phyloP scores from a whole-genome alignment of 2,113 vertebrate species.

The Corythaeola cristata region DNA sequence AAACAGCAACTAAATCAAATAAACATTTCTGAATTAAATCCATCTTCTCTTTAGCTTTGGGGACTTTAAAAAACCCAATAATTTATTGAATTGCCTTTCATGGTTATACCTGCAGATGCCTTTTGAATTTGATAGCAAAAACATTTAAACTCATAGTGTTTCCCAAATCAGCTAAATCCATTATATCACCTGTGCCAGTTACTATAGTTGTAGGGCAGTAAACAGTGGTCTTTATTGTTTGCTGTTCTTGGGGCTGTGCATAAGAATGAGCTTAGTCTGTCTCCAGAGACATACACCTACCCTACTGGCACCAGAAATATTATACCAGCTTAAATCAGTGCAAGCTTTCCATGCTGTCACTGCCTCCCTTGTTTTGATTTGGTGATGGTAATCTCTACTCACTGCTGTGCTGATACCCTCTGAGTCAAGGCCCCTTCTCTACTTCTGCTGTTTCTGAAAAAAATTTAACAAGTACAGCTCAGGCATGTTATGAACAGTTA shows the following conservation, averaged over 20 bases:
- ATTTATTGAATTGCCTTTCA: conserved; percentile 16
- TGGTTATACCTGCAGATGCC: conserved; percentile 29
- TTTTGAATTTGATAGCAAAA: conserved; percentile 54
- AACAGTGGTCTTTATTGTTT: conserved; percentile 55
- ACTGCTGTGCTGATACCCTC: conserved; percentile 26
- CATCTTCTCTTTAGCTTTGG: conserved; percentile 40
- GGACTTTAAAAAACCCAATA: background rate
- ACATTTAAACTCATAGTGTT: conserved; percentile 29
- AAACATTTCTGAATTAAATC: conserved; percentile 64
- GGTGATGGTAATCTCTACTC: background rate
- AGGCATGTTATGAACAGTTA: conserved; percentile 52
- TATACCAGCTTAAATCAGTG: conserved; percentile 29
- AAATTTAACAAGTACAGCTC: background rate
- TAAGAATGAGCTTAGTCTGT: background rate
- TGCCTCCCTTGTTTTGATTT: background rate
- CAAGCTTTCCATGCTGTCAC: conserved; percentile 32
- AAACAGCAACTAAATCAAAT: conserved; percentile 61
- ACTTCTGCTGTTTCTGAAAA: background rate
- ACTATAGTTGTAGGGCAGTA: conserved; percentile 40
- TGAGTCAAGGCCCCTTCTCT: background rate
- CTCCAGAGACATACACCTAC: conserved; percentile 31
- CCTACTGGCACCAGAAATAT: conserved; percentile 51
- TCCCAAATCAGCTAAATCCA: conserved; percentile 36
- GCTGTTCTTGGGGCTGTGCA: background rate
- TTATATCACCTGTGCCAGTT: conserved; percentile 44